Base-by-base conservation (phyloP, 1,140 invertebrate species). In the Gonioctena quinquepunctata region DNA sequence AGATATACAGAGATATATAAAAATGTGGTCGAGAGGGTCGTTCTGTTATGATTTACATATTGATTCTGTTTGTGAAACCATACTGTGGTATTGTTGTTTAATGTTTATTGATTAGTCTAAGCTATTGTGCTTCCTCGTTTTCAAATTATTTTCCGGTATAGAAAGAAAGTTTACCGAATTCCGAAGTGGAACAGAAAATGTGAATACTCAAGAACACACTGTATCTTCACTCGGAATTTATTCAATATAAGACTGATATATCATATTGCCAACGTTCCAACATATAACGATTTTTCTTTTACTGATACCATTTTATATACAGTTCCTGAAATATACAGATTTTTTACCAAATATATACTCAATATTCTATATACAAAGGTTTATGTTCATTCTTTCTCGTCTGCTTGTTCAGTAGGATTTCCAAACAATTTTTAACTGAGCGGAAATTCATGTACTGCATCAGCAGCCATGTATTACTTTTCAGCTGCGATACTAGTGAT, bases 321-420 rank as follows among this genome's bases (percentile, higher is more conserved):
- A 82, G 80, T 82, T 82, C 80, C 80, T 82, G 72, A 77, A 23
- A 79, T 81, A 81, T 81, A 81, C 79, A 81, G 77, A 80, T 80
- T 81, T 81, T 79, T 81, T 77, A 81, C 77, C 78, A 78, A 77
- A 80, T 80, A 79, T 79, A 71, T 78, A 77, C 71, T 75, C 70
- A 74, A 80, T 72, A 73, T 76, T 73, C 71, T 78, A 80, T 78
- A 80, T 77, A 81, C 79, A 79, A 74, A 56, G 70, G 73, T 71
- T 80, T 79, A 66, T 72, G 71, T 76, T 74, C 61, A 26, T 61
- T 61, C 56, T 21, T 66, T 60, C 73, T 60, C 2, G 61, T 18
- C 25, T 49, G 61, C 28, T 21, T n/a, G 11, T n/a, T 26, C 16
- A 18, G 18, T 19, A 48, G 61, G n/a, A 19, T 63, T n/a, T 13